These are phyloP conservation scores for Serrognathus titanus DNA, from an alignment of 2,888 invertebrate species.

Conservation along the genomic window DNA sequence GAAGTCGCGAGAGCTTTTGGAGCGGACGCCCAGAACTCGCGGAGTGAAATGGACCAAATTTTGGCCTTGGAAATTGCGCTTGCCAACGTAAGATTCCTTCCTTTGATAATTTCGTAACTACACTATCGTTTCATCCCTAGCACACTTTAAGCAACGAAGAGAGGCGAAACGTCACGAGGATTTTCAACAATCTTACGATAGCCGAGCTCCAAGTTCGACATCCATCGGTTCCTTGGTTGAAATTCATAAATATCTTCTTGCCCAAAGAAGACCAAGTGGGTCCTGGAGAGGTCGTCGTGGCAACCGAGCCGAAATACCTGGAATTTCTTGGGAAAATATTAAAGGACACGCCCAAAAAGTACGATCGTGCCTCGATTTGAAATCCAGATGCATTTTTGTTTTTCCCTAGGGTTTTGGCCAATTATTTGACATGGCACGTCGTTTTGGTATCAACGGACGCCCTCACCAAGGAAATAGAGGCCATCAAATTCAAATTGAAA, in stretches of 20 bases:
- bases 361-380: not conserved
- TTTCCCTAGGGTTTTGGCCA: not conserved
- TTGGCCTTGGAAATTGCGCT: slow-evolving; percentile 10
- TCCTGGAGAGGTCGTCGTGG: not conserved
- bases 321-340: not conserved
- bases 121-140: no score
- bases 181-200: not conserved
- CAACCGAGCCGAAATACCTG: not conserved
- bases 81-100: slow-evolving; percentile 2
- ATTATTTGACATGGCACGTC: not conserved
- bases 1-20: slow-evolving; percentile 1
- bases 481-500: not conserved
- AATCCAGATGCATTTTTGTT: no score
- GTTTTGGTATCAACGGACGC: not conserved
- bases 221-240: not conserved
- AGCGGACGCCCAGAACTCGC: not conserved
- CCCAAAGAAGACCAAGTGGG: not conserved
- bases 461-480: not conserved
- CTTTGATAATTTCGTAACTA: not conserved
- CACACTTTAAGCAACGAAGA: no score
- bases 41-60: slow-evolving; percentile 39
- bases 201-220: not conserved
- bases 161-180: not conserved
- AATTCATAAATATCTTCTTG: not conserved
- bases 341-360: not conserved